Percentiles rank a stretch among this genome's conserved stretches.
Evolutionary conservation across 2,113 vertebrate species (phyloP).

Genomic region (Amblyornis subalaris): DNA sequence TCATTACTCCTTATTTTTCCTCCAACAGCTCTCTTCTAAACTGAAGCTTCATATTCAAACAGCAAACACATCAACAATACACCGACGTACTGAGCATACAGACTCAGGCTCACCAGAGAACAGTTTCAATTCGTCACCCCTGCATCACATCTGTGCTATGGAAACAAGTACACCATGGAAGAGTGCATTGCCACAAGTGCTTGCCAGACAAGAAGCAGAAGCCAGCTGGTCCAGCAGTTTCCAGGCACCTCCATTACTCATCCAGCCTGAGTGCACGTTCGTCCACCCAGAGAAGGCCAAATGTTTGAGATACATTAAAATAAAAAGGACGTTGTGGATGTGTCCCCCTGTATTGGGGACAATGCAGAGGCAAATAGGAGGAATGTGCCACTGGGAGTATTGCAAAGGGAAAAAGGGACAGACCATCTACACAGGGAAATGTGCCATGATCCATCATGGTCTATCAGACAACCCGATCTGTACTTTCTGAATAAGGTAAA

Average conservation of each 20-base stretch:
- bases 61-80: neutral
- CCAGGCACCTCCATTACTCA: neutral
- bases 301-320: neutral
- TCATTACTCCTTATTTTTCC: neutral
- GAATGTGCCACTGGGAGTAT: fast-evolving
- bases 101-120: neutral
- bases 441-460: fast-evolving
- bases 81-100: fast-evolving
- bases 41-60: neutral
- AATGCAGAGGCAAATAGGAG: neutral
- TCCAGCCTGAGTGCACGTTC: neutral
- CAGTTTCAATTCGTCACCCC: neutral
- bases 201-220: neutral
- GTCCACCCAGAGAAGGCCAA: neutral
- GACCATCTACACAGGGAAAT: fast-evolving
- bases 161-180: neutral
- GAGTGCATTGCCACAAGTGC: neutral
- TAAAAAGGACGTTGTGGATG: neutral
- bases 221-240: neutral
- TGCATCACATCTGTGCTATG: neutral
- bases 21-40: neutral
- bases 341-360: neutral
- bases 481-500: neutral
- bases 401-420: neutral
- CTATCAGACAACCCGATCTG: neutral